Evolutionary conservation across 2,113 vertebrate genomes (phyloP), one percentile per base, ranked within the genome.

Genomic region (Pitta sordida): DNA sequence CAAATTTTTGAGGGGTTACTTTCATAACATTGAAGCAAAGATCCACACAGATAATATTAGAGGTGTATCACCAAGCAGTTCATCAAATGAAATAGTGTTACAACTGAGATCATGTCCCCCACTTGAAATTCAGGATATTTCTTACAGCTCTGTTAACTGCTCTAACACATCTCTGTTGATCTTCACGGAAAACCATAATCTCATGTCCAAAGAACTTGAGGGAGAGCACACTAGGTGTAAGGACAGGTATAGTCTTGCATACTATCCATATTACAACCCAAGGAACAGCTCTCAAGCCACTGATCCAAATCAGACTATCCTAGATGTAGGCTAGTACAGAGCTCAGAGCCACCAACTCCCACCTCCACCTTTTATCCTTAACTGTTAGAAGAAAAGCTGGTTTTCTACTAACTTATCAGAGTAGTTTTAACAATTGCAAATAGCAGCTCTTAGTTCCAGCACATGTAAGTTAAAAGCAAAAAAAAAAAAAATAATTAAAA

Each of bases 331-430:
- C 41, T 27, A 36, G 24, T 48, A 41, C 59, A 73, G 46, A 69
- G 6, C 39, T 79, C 29, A 58, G 62, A 65, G 46, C 9, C 0
- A 0, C 18, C 36, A 41, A 6, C 23, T 73, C 7, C 21, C 53
- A 41, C 24, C 4, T 39, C 1, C 2, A n/a, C 11, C 8, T 56
- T 73, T 52, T 49, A 24, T 23, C 34, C 26, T 52, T 13, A 88
- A 36, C 10, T 19, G 12, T 13, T 24, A 48, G 29, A 78, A 48
- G 6, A 53, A 79, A 79, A 85, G 13, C 11, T 68, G 32, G 9
- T 20, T 15, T n/a, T 52, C 6, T 1, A 18, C 36, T 39, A 23
- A 53, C 46, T 52, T 53, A 90, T 39, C 8, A 8, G 32, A 43
- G 46, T 10, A 34, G 9, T 43, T 82, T 53, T 48, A 49, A 67